Percentiles rank a stretch among this genome's conserved stretches.
Evolutionary conservation across 2,888 invertebrate species (phyloP).

Genomic region (Amphipoea lucens): DNA sequence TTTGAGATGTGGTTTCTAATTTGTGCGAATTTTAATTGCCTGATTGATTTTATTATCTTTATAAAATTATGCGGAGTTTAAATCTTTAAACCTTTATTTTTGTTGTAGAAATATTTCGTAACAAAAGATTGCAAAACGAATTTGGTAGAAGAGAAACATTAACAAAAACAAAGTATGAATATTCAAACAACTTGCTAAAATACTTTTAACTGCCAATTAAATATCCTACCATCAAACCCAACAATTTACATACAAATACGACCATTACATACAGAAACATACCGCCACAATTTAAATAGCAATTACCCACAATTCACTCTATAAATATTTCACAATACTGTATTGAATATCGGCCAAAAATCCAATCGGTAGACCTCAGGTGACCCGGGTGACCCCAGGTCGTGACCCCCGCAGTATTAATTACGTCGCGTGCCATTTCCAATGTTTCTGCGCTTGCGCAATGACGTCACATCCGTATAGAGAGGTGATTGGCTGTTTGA

Average conservation of each 20-base stretch:
- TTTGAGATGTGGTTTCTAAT: slow-evolving; percentile 18
- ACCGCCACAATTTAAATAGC: slow-evolving; percentile 43
- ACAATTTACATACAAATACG: slow-evolving; percentile 16
- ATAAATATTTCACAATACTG: slow-evolving; percentile 55
- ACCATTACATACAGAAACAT: background rate
- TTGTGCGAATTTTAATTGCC: slow-evolving; percentile 42
- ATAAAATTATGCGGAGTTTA: background rate
- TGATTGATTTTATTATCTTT: slow-evolving; percentile 13
- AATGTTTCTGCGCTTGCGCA: slow-evolving; percentile 70
- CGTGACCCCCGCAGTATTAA: slow-evolving; percentile 68
- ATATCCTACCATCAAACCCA: background rate
- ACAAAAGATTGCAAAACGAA: background rate
- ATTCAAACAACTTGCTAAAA: slow-evolving; percentile 26
- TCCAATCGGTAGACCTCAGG: slow-evolving; percentile 52
- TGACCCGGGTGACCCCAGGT: slow-evolving; percentile 61
- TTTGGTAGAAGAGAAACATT: background rate
- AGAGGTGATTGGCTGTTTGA: slow-evolving; percentile 57
- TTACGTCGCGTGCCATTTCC: slow-evolving; percentile 71
- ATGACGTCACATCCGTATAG: slow-evolving; percentile 60
- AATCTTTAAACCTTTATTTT: background rate
- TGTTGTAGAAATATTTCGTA: background rate
- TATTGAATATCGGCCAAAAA: slow-evolving; percentile 64
- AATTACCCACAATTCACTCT: slow-evolving; percentile 45
- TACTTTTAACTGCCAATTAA: slow-evolving; percentile 36
- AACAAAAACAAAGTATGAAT: slow-evolving; percentile 6